Conservation (phyloP, 2,113 vertebrate genomes). For the Grallaria varia region DNA sequence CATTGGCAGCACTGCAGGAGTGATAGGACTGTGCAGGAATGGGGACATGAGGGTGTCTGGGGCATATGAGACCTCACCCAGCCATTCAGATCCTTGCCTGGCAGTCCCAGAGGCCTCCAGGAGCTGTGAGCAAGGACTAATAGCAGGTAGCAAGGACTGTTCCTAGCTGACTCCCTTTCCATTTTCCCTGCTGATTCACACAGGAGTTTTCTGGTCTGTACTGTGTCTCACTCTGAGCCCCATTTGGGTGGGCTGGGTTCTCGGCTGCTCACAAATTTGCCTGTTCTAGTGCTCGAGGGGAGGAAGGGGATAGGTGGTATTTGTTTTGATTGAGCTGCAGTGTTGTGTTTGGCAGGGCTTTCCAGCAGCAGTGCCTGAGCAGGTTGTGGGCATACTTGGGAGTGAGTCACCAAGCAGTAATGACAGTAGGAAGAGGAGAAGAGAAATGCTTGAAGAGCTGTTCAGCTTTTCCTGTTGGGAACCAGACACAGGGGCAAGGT, state of each 20-base stretch:
- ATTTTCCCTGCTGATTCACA: not conserved
- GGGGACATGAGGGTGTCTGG: not conserved
- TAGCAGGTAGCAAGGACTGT: not conserved
- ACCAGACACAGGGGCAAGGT: not conserved
- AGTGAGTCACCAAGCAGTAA: constrained; percentile 5
- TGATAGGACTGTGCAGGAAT: not conserved
- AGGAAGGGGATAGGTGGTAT: not conserved
- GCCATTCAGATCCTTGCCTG: not conserved
- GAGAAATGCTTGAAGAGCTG: not conserved
- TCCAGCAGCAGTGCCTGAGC: not conserved
- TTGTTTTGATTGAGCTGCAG: not conserved
- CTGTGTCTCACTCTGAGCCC: not conserved
- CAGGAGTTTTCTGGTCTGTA: not conserved
- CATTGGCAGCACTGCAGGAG: not conserved
- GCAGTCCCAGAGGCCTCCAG: not conserved
- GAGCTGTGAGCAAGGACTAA: not conserved
- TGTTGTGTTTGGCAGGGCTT: not conserved
- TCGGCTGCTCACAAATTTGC: not conserved
- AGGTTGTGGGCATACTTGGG: constrained; percentile 22
- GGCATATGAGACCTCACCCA: not conserved
- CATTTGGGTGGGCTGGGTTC: not conserved
- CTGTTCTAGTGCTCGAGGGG: not conserved
- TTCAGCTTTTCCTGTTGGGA: not conserved
- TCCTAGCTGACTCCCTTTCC: not conserved
- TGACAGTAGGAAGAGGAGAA: not conserved